A percentile compares a stretch with the other conserved stretches of the same genome.
These are phyloP conservation scores for Acromyrmex heyeri DNA, from an alignment of 1,140 invertebrate species.

Conservation along the genomic window DNA sequence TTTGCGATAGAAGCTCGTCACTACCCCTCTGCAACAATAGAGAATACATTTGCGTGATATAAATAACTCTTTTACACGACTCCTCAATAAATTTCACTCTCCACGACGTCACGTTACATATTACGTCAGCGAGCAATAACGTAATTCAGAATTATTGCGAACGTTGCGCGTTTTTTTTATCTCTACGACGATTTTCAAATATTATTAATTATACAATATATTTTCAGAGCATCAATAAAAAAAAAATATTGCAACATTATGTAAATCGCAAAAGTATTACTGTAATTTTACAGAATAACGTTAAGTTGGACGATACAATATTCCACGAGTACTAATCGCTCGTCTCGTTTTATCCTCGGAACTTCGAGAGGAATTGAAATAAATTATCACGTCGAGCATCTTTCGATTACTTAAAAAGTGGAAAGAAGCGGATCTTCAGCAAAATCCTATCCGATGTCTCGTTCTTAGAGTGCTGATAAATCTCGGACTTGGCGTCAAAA, in stretches of 20 bases:
- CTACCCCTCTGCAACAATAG: conserved; percentile 95
- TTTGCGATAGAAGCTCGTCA: conserved; percentile 97
- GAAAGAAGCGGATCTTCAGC: conserved; percentile 44
- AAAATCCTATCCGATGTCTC: conserved; percentile 38
- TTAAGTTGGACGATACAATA: neutral
- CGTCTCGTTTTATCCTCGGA: neutral
- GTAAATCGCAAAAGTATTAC: neutral
- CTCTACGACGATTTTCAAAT: conserved; percentile 9
- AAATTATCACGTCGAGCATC: conserved; percentile 51
- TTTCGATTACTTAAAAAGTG: conserved; percentile 57
- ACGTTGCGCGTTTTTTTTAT: neutral
- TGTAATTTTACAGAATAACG: neutral
- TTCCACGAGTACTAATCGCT: conserved; percentile 21
- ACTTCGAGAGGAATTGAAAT: conserved; percentile 48
- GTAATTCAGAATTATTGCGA: conserved; percentile 10
- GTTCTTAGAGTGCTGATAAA: conserved; percentile 48
- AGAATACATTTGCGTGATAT: conserved; percentile 67
- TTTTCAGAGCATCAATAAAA: neutral
- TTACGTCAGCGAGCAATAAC: conserved; percentile 23
- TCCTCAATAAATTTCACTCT: conserved; percentile 39
- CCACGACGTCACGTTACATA: neutral
- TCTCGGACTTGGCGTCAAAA: conserved; percentile 54
- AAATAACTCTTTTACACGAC: conserved; percentile 16
- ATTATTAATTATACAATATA: conserved; percentile 1
- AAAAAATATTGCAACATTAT: neutral